Conservation (phyloP, 2,888 invertebrate genomes). For the Trimorus sp. region DNA sequence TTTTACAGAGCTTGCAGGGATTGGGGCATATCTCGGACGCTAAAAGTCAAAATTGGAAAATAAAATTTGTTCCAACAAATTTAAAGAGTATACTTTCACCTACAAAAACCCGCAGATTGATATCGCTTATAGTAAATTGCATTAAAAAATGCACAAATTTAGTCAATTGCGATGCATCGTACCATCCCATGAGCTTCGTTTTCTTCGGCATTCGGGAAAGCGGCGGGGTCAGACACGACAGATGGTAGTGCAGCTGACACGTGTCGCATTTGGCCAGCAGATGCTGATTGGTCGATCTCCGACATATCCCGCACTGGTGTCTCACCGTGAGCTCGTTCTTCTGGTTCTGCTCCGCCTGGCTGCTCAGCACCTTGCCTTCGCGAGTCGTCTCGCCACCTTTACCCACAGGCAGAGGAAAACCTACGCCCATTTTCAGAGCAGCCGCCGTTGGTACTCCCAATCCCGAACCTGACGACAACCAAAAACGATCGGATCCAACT, state of each 20-base stretch:
- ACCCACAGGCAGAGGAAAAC: constrained; percentile 88
- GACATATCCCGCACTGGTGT: constrained; percentile 94
- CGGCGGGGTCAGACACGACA: constrained; percentile 97
- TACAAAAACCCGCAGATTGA: no score
- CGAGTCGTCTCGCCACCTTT: constrained; percentile 89
- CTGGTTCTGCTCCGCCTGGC: constrained; percentile 80
- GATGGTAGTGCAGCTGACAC: constrained; percentile 95
- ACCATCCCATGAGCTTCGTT: constrained; percentile 97
- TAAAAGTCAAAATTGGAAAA: no score
- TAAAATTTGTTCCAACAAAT: no score
- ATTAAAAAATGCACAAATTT: no score
- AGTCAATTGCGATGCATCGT: constrained; percentile 65
- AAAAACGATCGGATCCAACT: constrained; percentile 76
- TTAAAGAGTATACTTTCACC: no score
- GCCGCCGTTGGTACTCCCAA: constrained; percentile 87
- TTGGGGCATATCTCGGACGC: no score
- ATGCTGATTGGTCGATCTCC: constrained; percentile 94
- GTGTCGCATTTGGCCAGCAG: constrained; percentile 97
- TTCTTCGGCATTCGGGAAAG: constrained; percentile 97
- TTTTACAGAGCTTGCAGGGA: no score
- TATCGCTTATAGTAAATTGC: no score
- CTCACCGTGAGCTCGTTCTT: constrained; percentile 82
- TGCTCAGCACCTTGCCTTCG: constrained; percentile 84
- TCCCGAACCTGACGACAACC: constrained; percentile 43
- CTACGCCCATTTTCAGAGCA: constrained; percentile 93